Conservation (phyloP, 1,140 invertebrate species). For the Charaxes varanes region DNA sequence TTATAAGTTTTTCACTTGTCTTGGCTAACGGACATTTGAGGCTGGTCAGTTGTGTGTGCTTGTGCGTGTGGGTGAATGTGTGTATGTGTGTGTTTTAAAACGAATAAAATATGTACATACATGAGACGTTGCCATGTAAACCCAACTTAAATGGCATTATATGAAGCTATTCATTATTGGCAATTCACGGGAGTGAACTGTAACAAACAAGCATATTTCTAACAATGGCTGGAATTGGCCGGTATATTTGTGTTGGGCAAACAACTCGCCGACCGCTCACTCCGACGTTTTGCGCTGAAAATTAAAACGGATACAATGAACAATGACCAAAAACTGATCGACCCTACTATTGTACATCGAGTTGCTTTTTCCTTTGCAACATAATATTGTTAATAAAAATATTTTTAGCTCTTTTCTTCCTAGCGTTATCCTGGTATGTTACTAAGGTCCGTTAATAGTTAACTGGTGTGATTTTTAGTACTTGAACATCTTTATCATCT, state of each 20-base stretch:
- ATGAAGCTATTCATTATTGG: conserved; percentile 27
- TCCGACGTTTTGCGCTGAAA: conserved; percentile 30
- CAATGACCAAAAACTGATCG: conserved; percentile 18
- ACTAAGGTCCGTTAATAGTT: no score
- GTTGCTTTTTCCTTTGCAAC: no score
- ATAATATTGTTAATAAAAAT: no score
- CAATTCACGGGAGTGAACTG: conserved; percentile 15
- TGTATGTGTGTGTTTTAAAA: no score
- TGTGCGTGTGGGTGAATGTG: no score
- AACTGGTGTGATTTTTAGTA: no score
- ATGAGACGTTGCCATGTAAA: no score
- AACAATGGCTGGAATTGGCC: conserved; percentile 39
- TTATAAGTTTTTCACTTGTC: conserved; percentile 37
- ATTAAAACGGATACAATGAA: conserved; percentile 30
- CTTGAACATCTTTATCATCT: no score
- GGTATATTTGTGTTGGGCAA: conserved; percentile 33
- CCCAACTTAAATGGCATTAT: conserved; percentile 12
- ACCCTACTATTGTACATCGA: conserved; percentile 15
- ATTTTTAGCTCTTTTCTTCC: no score
- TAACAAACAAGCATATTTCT: conserved; percentile 42
- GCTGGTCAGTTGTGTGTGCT: conserved; percentile 25
- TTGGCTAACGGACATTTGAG: conserved; percentile 32
- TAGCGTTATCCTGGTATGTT: no score
- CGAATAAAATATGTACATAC: no score
- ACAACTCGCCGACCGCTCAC: conserved; percentile 26